These are phyloP conservation scores for Ranitomeya variabilis DNA, from an alignment of 2,113 vertebrate species.

Conservation along the genomic window DNA sequence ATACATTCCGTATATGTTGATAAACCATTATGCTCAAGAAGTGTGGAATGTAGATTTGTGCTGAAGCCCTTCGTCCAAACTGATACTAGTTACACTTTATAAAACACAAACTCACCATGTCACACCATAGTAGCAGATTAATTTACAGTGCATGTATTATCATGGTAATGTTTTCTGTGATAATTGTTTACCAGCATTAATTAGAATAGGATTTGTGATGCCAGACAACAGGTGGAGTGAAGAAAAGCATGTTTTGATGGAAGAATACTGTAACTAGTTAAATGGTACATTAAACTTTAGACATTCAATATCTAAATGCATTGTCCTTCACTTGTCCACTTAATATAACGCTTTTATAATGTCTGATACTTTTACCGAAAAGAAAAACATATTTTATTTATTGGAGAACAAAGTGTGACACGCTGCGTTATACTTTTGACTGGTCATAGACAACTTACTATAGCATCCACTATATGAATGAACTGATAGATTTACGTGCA, in stretches of 20 bases:
- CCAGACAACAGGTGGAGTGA: neutral
- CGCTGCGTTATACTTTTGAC: no score
- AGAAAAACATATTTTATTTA: no score
- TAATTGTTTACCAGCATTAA: constrained; percentile 20
- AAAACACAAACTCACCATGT: constrained; percentile 21
- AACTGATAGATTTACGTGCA: no score
- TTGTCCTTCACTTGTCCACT: no score
- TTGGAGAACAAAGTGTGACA: no score
- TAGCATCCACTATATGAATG: no score
- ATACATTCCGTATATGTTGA: neutral
- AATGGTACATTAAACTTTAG: no score
- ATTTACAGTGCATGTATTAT: constrained; percentile 41
- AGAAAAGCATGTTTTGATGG: neutral
- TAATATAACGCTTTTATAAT: no score
- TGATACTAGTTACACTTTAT: neutral
- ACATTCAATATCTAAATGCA: no score
- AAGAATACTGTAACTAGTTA: no score
- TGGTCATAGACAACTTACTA: no score
- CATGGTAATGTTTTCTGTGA: constrained; percentile 38
- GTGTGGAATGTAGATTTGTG: neutral
- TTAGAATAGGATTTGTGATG: constrained; percentile 7
- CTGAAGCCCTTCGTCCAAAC: neutral
- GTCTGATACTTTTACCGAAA: no score
- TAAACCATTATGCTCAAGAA: neutral
- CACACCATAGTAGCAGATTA: constrained; percentile 51